phyloP scores from a whole-genome alignment of 2,888 invertebrate genomes.

The Drosophila birchii region DNA sequence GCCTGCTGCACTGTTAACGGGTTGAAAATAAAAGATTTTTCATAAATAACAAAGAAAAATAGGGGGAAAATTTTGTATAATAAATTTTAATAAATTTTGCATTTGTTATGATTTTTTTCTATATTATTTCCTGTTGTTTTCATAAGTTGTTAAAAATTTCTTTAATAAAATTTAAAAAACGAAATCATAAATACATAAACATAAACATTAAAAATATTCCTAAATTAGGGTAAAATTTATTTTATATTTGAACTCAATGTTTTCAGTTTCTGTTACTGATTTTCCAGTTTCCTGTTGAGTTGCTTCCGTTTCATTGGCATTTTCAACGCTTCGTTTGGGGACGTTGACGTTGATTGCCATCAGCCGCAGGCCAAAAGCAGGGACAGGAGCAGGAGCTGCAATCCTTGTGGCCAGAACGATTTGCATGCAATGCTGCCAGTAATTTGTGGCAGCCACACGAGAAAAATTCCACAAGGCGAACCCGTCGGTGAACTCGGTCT shows the following conservation, averaged over 20 bases:
- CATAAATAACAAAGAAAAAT: background rate
- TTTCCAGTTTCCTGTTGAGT: conserved; percentile 40
- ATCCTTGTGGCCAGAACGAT: conserved; percentile 38
- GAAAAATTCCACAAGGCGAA: conserved; percentile 73
- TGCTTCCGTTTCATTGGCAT: conserved; percentile 78
- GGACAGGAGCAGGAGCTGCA: background rate
- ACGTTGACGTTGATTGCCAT: conserved; percentile 71
- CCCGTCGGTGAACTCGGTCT: conserved; percentile 8
- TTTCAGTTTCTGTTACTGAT: conserved; percentile 3
- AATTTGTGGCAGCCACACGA: conserved; percentile 68
- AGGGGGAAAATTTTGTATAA: too few species aligned
- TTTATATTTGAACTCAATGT: background rate
- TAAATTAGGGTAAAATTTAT: background rate
- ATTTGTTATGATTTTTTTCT: background rate
- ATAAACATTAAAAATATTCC: background rate
- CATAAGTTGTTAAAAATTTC: too few species aligned
- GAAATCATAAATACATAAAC: too few species aligned
- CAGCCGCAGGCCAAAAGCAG: conserved; percentile 46
- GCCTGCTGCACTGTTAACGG: background rate
- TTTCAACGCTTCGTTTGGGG: conserved; percentile 75
- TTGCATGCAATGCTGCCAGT: conserved; percentile 62
- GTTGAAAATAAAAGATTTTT: background rate
- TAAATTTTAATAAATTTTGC: background rate
- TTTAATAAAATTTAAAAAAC: too few species aligned
- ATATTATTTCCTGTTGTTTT: background rate